These are phyloP conservation scores for Aricia agestis DNA, from an alignment of 1,140 invertebrate genomes.

Conservation along the genomic window DNA sequence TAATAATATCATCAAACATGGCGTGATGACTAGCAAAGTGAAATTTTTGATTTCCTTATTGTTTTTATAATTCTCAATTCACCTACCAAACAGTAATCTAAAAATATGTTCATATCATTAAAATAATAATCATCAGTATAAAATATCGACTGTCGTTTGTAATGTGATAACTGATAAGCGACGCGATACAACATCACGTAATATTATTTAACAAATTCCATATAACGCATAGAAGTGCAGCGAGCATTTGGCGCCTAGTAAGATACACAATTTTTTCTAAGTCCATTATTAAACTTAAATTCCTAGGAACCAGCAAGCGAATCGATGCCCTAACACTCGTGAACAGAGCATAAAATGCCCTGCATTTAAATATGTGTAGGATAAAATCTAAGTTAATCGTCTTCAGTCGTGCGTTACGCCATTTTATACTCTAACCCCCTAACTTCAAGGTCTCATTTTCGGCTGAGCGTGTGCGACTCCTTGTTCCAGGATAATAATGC, in stretches of 20 bases:
- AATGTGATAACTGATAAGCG: background rate
- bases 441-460: constrained; percentile 34
- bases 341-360: constrained; percentile 29
- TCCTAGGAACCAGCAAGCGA: constrained; percentile 40
- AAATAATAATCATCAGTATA: background rate
- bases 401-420: constrained; percentile 27
- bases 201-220: constrained; percentile 40
- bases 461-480: constrained; percentile 31
- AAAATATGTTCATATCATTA: background rate
- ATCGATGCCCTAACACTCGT: constrained; percentile 26
- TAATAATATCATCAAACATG: too few species aligned
- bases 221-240: constrained; percentile 54
- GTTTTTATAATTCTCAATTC: too few species aligned
- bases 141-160: background rate
- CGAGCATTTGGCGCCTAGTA: constrained; percentile 67
- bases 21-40: too few species aligned
- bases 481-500: constrained; percentile 68
- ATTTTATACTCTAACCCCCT: constrained; percentile 19
- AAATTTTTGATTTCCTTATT: too few species aligned
- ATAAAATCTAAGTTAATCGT: constrained; percentile 70
- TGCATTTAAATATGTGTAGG: constrained; percentile 29
- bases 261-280: constrained; percentile 62
- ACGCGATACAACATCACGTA: constrained; percentile 35
- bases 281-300: constrained; percentile 67
- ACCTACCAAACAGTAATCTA: too few species aligned